Conservation (phyloP, 64 coral and sea anemone species). For the Porites australiensis region DNA sequence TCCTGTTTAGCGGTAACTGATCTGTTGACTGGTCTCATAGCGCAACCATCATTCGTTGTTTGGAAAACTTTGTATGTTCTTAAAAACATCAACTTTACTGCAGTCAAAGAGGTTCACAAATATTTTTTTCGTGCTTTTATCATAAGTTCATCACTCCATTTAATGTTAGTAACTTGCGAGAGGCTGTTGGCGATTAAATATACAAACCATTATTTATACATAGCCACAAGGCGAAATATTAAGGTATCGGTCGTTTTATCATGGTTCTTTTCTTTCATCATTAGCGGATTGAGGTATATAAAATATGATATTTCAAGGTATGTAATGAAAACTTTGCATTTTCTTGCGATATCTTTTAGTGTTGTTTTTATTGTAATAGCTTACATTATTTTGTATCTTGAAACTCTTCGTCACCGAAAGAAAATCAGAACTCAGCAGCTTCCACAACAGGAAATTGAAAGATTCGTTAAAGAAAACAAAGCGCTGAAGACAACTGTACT, state of each 20-base stretch:
- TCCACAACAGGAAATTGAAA: neutral
- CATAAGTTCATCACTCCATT: neutral
- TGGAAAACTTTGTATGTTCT: neutral
- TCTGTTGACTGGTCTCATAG: neutral
- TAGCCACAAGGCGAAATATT: neutral
- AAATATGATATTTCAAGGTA: neutral
- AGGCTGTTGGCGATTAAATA: neutral
- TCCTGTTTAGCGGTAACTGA: constrained; percentile 22
- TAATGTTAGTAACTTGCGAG: neutral
- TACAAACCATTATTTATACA: neutral
- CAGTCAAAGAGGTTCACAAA: neutral
- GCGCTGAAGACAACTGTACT: neutral
- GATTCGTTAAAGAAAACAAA: neutral
- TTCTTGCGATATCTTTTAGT: neutral
- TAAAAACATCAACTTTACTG: neutral
- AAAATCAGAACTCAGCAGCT: neutral
- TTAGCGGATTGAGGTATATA: neutral
- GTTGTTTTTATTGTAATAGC: neutral
- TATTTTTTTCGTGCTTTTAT: neutral
- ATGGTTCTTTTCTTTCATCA: neutral
- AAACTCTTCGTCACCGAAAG: neutral
- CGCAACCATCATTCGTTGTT: neutral
- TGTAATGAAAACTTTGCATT: neutral
- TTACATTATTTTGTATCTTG: neutral
- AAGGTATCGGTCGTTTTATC: neutral